Evolutionary conservation across 1,140 invertebrate species (phyloP).

Genomic region (Cecropterus lyciades): DNA sequence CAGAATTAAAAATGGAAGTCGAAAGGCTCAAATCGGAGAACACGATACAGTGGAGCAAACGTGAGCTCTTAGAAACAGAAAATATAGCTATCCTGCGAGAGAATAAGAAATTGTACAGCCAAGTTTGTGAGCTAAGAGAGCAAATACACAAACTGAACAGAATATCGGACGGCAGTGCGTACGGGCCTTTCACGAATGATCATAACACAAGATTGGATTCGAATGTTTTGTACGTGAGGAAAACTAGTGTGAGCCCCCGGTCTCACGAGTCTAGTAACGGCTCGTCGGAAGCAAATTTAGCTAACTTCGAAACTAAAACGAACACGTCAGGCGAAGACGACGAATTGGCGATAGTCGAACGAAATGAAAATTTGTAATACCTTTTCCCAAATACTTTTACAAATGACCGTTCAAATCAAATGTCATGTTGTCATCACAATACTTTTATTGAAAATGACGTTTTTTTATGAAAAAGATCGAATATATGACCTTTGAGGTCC

Average conservation of each 20-base stretch:
- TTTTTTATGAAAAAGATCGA: too few species aligned
- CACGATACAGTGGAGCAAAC: constrained; percentile 95
- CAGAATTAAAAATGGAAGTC: constrained; percentile 92
- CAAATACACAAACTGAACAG: constrained; percentile 78
- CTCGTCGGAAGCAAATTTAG: constrained; percentile 71
- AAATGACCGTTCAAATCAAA: too few species aligned
- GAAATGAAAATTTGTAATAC: constrained; percentile 55
- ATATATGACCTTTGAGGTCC: too few species aligned
- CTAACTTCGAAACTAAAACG: constrained; percentile 65
- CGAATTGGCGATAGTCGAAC: constrained; percentile 74
- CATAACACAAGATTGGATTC: constrained; percentile 62
- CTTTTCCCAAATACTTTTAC: too few species aligned
- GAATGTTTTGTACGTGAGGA: constrained; percentile 72
- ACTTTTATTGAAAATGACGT: too few species aligned
- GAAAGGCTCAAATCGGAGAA: constrained; percentile 95
- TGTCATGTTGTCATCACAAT: background rate
- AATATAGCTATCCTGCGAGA: constrained; percentile 94
- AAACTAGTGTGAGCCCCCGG: constrained; percentile 68
- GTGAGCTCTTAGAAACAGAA: constrained; percentile 95
- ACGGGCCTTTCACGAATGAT: constrained; percentile 56
- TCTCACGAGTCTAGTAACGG: constrained; percentile 76
- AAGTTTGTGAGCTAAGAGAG: constrained; percentile 92
- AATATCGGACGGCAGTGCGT: constrained; percentile 74
- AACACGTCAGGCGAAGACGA: constrained; percentile 77
- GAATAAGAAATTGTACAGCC: constrained; percentile 93